Conservation (phyloP, 2,797 vertebrate species). For the Lemur catta region DNA sequence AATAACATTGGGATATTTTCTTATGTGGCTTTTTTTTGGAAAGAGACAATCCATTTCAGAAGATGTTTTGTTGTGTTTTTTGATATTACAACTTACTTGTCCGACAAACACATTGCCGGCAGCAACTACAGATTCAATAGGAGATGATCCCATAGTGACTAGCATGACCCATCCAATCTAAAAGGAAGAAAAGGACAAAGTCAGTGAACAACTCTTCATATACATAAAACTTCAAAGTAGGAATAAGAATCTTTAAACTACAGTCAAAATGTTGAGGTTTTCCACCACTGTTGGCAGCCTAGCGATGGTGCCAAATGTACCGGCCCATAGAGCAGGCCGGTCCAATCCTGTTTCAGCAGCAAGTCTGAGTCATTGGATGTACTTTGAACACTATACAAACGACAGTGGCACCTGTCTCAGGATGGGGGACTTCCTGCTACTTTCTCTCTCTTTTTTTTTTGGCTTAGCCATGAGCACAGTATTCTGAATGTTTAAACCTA, state of each 20-base stretch:
- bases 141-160: conserved; percentile 90
- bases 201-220: not conserved
- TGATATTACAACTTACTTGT: conserved; percentile 82
- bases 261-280: not conserved
- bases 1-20: not conserved
- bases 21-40: not conserved
- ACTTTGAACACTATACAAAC: not conserved
- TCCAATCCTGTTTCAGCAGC: not conserved
- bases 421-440: not conserved
- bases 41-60: not conserved
- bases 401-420: not conserved
- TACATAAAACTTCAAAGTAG: not conserved
- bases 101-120: conserved; percentile 93
- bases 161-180: conserved; percentile 93
- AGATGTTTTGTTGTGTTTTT: not conserved
- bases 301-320: not conserved
- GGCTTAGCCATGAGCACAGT: not conserved
- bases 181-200: conserved; percentile 19
- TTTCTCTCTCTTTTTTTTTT: not conserved
- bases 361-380: not conserved
- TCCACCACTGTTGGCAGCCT: not conserved
- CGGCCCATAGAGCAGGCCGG: not conserved
- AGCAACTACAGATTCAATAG: conserved; percentile 90
- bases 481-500: not conserved
- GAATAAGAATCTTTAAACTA: not conserved